Base-by-base conservation (phyloP, 1,140 invertebrate genomes). In the Diorhabda carinulata region DNA sequence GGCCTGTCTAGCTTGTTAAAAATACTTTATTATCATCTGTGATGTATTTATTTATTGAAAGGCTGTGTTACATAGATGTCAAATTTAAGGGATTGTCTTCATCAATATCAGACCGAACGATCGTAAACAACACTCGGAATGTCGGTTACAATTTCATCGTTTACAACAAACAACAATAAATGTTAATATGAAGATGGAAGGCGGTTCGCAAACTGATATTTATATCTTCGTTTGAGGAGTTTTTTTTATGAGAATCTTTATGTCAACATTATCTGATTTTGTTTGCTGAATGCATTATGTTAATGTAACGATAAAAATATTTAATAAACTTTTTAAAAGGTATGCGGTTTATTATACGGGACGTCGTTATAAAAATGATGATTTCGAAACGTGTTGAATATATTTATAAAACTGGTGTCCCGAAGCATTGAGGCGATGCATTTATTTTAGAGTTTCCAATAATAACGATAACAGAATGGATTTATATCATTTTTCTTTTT, bases 1-100 rank as follows among this genome's bases (percentile, higher is more conserved):
- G 61, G 66, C 70, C 66, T 67, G 70, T 71, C 66, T 43, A 69
- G 71, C 71, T 72, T 72, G 71, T 72, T 72, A 72, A 72, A 72
- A 72, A 72, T 72, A 69, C 64, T 72, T 72, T 72, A 72, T 72
- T 67, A 57, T 65, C 67, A 57, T 62, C 68, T 64, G 64, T 66
- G 67, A 61, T 57, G 60, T 57, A 65, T 65, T 65, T 43, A 65
- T 68, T 66, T 68, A 58, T 62, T 66, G 60, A 60, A 60, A 66
- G 71, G 68, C 66, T 72, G 59, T 69, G 67, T 72, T 6, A 52
- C 61, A 57, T 41, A 52, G 52, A 68, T 62, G 59, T 72, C 71
- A 72, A 72, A 72, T 69, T 72, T 72, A 72, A 65, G 64, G 47
- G 64, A 25, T 65, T 65, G 64, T 65, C 64, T 65, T 57, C 56